phyloP scores from a whole-genome alignment of 1,140 invertebrate species.

The Lepidurus arcticus region DNA sequence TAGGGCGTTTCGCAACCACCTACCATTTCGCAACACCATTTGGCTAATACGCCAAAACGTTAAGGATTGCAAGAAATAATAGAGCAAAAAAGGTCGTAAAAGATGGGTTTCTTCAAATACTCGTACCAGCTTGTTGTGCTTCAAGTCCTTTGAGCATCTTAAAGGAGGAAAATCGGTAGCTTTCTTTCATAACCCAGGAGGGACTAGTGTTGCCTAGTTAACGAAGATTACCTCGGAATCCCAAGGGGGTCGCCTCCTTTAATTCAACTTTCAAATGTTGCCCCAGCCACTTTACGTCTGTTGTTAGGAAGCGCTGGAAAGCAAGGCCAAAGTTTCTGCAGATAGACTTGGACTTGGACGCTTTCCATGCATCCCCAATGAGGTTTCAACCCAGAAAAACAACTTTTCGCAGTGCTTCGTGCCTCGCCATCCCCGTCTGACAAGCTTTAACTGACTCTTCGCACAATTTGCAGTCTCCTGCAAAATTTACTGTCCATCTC shows the following conservation, averaged over 20 bases:
- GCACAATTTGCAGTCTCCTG: background rate
- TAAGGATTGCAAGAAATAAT: background rate
- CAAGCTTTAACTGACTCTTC: constrained; percentile 7
- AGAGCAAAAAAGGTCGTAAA: background rate
- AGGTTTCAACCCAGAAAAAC: constrained; percentile 9
- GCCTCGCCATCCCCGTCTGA: background rate
- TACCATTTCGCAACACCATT: background rate
- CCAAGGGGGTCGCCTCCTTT: constrained; percentile 1
- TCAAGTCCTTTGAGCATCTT: background rate
- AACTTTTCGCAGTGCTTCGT: background rate
- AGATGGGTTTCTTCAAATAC: background rate
- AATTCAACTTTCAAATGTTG: constrained; percentile 9
- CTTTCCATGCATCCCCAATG: constrained; percentile 18
- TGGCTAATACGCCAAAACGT: background rate
- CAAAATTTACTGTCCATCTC: background rate
- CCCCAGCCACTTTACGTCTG: constrained; percentile 16
- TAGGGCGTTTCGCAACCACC: no score
- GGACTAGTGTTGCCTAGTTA: constrained; percentile 22
- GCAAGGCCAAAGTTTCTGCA: background rate
- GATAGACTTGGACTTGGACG: constrained; percentile 3
- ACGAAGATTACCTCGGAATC: constrained; percentile 14
- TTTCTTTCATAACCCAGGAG: background rate
- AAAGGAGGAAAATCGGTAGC: background rate
- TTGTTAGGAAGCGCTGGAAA: background rate
- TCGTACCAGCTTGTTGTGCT: background rate